Evolutionary conservation across 2,113 vertebrate species (phyloP).

Genomic region (Salvelinus namaycush): DNA sequence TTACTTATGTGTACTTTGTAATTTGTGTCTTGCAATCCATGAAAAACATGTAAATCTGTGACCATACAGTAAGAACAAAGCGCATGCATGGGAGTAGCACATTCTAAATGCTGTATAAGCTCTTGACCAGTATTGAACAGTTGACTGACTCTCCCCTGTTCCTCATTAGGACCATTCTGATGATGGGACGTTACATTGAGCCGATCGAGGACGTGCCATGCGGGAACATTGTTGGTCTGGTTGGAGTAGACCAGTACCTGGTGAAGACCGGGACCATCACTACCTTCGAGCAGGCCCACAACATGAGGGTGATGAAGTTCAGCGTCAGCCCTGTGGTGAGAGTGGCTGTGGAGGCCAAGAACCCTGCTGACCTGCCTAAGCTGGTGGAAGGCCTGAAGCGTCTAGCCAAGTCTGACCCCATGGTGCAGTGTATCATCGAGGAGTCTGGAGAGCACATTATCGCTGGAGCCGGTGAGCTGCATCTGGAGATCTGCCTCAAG

Average conservation of each 20-base stretch:
- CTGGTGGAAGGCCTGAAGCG: slow-evolving; percentile 94
- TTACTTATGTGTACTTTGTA: too few species aligned
- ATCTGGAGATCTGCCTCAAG: slow-evolving; percentile 95
- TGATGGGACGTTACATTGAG: slow-evolving; percentile 95
- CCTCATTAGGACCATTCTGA: slow-evolving; percentile 87
- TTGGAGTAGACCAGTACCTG: slow-evolving; percentile 92
- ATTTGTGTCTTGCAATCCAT: too few species aligned
- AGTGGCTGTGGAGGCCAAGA: slow-evolving; percentile 92
- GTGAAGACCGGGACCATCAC: slow-evolving; percentile 97
- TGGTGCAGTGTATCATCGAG: slow-evolving; percentile 98
- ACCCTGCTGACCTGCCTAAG: slow-evolving; percentile 91
- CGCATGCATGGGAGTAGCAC: neutral
- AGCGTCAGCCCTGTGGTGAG: slow-evolving; percentile 94
- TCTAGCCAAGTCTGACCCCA: slow-evolving; percentile 93
- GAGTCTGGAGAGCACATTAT: slow-evolving; percentile 97
- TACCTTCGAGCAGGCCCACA: slow-evolving; percentile 91
- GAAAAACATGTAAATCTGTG: too few species aligned
- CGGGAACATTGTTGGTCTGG: slow-evolving; percentile 93
- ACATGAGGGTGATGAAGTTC: slow-evolving; percentile 98
- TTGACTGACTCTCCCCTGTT: too few species aligned
- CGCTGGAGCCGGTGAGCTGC: slow-evolving; percentile 91
- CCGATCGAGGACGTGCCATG: slow-evolving; percentile 96
- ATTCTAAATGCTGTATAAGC: neutral
- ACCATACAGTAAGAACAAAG: neutral
- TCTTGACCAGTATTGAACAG: too few species aligned